Base-by-base conservation (phyloP, 2,113 vertebrate genomes). In the Thinocorus orbignyianus region DNA sequence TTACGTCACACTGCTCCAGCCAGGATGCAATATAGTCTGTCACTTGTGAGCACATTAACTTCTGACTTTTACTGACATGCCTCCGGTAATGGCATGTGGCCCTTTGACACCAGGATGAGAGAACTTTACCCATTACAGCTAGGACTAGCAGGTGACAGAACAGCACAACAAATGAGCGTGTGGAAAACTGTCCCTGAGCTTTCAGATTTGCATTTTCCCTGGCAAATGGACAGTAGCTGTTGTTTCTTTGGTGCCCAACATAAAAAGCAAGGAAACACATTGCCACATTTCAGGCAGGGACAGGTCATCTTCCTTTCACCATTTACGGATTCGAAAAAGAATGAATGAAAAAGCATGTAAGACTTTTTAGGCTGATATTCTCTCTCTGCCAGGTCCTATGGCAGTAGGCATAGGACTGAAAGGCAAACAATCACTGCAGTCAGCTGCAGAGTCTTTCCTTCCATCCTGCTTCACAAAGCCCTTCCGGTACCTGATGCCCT, bases 11-110 rank as follows among this genome's bases (percentile, higher is more conserved):
- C 44, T 84, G 57, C 22, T 76, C 5, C 49, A 71, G n/a, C 31
- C 17, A 62, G 68, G 31, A 39, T 54, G 23, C 24, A 49, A 7
- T 54, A 64, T 22, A 1, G 2, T 33, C 33, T 46, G 35, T 44
- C 3, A 2, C 61, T 69, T 30, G 7, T 30, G n/a, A 86, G 39
- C 2, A 1, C 2, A 0, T 57, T 79, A 58, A 41, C 19, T 57
- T 74, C 37, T 69, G 52, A 55, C 18, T 70, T 90, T 70, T 41
- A 58, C 35, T 62, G 37, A 57, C 24, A 48, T 69, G 18, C n/a
- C 44, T 31, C 70, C 13, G 30, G 25, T 79, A 76, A 23, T 82
- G 74, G 66, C 15, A 31, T 11, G 33, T 33, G 51, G 57, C n/a
- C 31, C 46, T 81, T 57, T 57, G 68, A 73, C 30, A 90, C 33